Evolutionary conservation across 2,888 invertebrate species (phyloP), one percentile per base, ranked within the genome.

Genomic region (Ennomos erosarius): DNA sequence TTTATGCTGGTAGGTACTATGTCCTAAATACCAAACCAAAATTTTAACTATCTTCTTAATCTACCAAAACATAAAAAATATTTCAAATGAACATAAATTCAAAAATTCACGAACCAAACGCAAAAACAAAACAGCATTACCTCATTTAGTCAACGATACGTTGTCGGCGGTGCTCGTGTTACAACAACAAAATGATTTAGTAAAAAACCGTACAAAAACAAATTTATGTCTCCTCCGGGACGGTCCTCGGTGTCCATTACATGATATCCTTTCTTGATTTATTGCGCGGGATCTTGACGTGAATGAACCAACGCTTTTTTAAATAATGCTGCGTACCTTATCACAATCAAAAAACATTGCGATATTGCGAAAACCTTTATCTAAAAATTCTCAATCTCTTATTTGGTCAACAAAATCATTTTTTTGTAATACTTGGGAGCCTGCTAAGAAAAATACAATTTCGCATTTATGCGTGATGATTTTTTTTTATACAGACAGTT

Each of bases 261-360:
- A 81, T 80, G 87, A 86, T 90, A 88, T 89, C 88, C 87, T 84
- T 67, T 67, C 83, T 84, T 90, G 90, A 90, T 91, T 90, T 90
- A 90, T 89, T 87, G 81, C 74, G 74, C 78, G 76, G 79, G 79
- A 85, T 84, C 84, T 81, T 79, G 76, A 67, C 60, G 62, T 65
- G 64, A 58, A 60, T 62, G 55, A 58, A 49, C 46, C 42, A 49
- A 49, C 37, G 40, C 26, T 26, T 39, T 45, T 46, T 53, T 53
- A 13, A 46, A 44, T 37, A 44, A 52, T 10, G 46, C 46, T 9
- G 16, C 37, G 13, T 26, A 50, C 50, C 34, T 42, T 50, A 42
- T 42, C 50, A n/a, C 40, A 40, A 40, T 49, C 26, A 33, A 49
- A 38, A 48, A 38, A 26, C 26, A 5, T 26, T 26, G 26, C 6